phyloP scores from a whole-genome alignment of 2,888 invertebrate species.

The Tenthredo notha region DNA sequence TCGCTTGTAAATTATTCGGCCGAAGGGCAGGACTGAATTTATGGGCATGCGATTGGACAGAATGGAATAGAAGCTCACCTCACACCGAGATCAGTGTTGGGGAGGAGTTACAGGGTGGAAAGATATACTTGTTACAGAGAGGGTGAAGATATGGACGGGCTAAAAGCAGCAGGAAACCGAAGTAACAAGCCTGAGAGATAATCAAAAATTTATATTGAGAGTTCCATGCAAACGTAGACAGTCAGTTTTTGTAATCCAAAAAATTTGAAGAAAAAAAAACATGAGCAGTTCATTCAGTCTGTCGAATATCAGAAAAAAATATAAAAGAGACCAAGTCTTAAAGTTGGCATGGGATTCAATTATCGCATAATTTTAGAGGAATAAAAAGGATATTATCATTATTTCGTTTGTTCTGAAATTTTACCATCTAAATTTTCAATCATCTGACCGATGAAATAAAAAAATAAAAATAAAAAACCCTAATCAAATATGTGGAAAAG shows the following conservation, averaged over 20 bases:
- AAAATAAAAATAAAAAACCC: too few relatives aligned
- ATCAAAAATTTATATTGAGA: too few relatives aligned
- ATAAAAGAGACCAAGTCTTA: too few relatives aligned
- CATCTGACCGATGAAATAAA: not conserved
- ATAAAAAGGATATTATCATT: not conserved
- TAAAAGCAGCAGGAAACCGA: not conserved
- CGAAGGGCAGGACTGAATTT: conserved; percentile 59
- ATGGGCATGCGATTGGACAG: conserved; percentile 62
- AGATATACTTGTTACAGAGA: conserved; percentile 19
- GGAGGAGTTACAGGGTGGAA: not conserved
- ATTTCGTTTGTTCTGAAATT: not conserved
- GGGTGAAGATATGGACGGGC: conserved; percentile 1
- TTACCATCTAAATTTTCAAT: not conserved
- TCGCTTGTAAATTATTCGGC: conserved; percentile 66
- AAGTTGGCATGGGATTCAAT: too few relatives aligned
- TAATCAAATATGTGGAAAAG: not conserved
- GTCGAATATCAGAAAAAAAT: too few relatives aligned
- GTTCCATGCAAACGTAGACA: too few relatives aligned
- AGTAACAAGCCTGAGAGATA: not conserved
- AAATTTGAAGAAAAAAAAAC: too few relatives aligned
- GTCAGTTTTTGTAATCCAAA: too few relatives aligned
- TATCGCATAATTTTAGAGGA: not conserved
- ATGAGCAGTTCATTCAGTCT: too few relatives aligned
- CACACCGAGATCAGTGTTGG: not conserved
- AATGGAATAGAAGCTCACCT: conserved; percentile 56